Percentiles rank a stretch among this genome's conserved stretches.
Conservation (phyloP, 2,113 vertebrate genomes). For the Protomyctophum bolini region DNA sequence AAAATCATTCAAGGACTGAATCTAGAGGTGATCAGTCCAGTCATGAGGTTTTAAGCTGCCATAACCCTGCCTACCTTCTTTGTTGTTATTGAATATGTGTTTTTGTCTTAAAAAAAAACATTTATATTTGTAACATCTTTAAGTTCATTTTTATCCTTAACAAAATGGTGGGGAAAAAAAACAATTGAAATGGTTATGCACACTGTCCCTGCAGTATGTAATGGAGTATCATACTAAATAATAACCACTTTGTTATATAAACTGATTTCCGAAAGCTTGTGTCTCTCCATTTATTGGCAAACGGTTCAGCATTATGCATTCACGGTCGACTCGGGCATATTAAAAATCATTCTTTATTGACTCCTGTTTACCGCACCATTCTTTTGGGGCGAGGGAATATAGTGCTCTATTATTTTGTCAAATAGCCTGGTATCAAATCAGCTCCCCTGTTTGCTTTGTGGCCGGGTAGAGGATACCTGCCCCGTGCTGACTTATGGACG, state of each 20-base stretch:
- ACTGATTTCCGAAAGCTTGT: slow-evolving; percentile 57
- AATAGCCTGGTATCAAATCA: neutral
- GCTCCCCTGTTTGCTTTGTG: slow-evolving; percentile 19
- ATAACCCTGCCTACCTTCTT: slow-evolving; percentile 71
- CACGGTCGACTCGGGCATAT: neutral
- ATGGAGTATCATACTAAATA: slow-evolving; percentile 73
- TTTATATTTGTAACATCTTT: slow-evolving; percentile 82
- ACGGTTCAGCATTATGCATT: neutral
- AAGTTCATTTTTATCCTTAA: slow-evolving; percentile 75
- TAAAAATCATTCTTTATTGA: neutral
- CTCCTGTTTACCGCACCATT: neutral
- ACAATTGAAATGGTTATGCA: slow-evolving; percentile 62
- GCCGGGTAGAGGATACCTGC: slow-evolving; percentile 39
- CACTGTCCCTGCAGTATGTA: slow-evolving; percentile 73
- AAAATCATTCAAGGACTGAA: slow-evolving; percentile 37
- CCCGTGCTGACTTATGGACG: slow-evolving; percentile 53
- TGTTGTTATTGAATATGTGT: slow-evolving; percentile 59
- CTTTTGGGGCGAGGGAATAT: neutral
- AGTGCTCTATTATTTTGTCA: slow-evolving; percentile 10
- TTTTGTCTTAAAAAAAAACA: slow-evolving; percentile 70
- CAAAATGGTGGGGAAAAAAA: slow-evolving; percentile 45
- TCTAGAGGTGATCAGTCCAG: slow-evolving; percentile 56
- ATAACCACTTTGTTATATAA: slow-evolving; percentile 82
- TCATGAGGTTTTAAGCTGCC: slow-evolving; percentile 49
- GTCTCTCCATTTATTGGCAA: slow-evolving; percentile 3